Percentiles rank a stretch among this genome's conserved stretches.
Evolutionary conservation across 2,113 vertebrate species (phyloP).

Genomic region (Pomatostomus ruficeps): DNA sequence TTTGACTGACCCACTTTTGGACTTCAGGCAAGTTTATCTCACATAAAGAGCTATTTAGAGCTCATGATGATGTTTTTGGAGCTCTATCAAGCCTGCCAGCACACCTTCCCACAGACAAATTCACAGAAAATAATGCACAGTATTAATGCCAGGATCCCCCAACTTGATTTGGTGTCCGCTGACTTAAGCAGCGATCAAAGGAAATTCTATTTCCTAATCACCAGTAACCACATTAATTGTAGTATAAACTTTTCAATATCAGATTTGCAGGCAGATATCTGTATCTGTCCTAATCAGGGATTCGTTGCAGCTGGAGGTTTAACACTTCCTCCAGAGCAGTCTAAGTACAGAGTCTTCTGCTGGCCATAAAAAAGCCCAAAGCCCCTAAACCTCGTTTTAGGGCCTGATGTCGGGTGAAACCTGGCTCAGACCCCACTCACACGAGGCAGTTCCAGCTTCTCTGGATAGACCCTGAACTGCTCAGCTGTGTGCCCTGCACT

Average conservation of each 20-base stretch:
- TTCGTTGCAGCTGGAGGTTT: neutral
- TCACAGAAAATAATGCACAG: neutral
- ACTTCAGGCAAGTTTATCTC: neutral
- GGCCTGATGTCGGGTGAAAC: neutral
- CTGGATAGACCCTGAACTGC: neutral
- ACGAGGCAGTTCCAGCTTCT: neutral
- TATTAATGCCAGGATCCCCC: neutral
- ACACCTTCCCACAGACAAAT: neutral
- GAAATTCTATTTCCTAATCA: neutral
- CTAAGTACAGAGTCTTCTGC: accelerated
- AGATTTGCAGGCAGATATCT: neutral
- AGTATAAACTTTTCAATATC: neutral
- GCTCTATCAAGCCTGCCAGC: neutral
- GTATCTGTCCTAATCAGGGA: neutral
- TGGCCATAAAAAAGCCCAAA: neutral
- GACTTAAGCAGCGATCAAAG: neutral
- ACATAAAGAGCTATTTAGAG: neutral
- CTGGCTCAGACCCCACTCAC: neutral
- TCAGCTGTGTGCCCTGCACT: neutral
- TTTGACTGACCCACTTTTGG: neutral
- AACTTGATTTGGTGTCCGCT: neutral
- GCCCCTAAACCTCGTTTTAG: neutral
- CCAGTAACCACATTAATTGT: too few species aligned
- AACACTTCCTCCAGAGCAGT: neutral
- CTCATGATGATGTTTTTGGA: neutral